Conservation (phyloP, 2,113 vertebrate species). For the Macaca nemestrina region DNA sequence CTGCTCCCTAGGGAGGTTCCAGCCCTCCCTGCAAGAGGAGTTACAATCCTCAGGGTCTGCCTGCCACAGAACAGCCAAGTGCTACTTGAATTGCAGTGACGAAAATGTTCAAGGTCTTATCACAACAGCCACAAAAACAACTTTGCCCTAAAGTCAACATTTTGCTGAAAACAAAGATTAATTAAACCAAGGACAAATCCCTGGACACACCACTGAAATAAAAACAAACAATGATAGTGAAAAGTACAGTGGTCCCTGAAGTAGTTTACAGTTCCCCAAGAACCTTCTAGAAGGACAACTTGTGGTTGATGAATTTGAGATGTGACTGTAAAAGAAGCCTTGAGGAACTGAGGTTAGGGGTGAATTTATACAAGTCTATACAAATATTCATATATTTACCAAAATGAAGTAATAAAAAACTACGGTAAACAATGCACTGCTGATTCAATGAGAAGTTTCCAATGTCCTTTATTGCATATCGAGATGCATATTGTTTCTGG, state of each 20-base stretch:
- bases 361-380: background rate
- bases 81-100: background rate
- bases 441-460: background rate
- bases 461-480: background rate
- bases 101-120: constrained; percentile 38
- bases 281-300: constrained; percentile 18
- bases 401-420: background rate
- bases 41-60: background rate
- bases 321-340: background rate
- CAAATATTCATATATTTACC: background rate
- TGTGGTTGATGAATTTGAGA: constrained; percentile 34
- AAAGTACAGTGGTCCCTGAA: background rate
- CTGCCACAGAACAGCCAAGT: background rate
- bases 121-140: background rate
- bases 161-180: constrained; percentile 19
- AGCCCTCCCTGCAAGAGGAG: background rate
- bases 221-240: background rate
- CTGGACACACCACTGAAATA: background rate
- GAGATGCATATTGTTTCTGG: background rate
- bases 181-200: constrained; percentile 20
- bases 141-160: background rate
- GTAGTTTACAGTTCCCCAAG: background rate
- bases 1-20: background rate
- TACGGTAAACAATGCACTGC: background rate
- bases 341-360: background rate